Base-by-base conservation (phyloP, 2,113 vertebrate genomes). In the Arizona elegans region DNA sequence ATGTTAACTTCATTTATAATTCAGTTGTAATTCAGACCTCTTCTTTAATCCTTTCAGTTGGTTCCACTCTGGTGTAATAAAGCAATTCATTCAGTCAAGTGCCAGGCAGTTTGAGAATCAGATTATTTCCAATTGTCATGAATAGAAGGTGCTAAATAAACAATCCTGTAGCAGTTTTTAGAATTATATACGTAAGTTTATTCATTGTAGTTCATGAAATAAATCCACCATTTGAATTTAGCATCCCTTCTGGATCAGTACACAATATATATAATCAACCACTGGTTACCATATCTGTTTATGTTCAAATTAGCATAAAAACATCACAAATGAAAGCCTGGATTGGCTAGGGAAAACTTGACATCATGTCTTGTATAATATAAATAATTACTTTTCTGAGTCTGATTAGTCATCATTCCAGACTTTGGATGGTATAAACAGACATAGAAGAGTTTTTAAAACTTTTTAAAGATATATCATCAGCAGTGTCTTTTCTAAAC, bases 21-120 rank as follows among this genome's bases (percentile, higher is more conserved):
- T 0, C 3, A 43, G 55, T 0, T 92, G 10, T 9, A 17, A 88
- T 0, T 0, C 2, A 1, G 21, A 0, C n/a, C 56, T 54, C 58
- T 95, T 89, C 50, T 58, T 26, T 10, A 47, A 38, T 19, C 19
- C 53, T 86, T 38, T n/a, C 70, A 93, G 92, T 92, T 33, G 90
- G 94, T 90, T 86, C 91, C 33, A 86, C 92, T 90, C 89, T 91
- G 9, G 29, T 87, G 13, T 87, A 92, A 38, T 87, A 88, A 92
- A 23, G 23, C 53, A 92, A 54, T 47, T 70, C 50, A 87, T 92
- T 24, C 23, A 86, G 17, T 86, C 47, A 55, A n/a, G 24, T 33
- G 70, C 15, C 5, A 17, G 23, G 54, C 12, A 11, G 58, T 91
- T 87, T 50, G 8, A 59, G 43, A 47, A 56, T n/a, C 15, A 50